Conservation (phyloP, 2,797 vertebrate species). For the Microcaecilia unicolor region DNA sequence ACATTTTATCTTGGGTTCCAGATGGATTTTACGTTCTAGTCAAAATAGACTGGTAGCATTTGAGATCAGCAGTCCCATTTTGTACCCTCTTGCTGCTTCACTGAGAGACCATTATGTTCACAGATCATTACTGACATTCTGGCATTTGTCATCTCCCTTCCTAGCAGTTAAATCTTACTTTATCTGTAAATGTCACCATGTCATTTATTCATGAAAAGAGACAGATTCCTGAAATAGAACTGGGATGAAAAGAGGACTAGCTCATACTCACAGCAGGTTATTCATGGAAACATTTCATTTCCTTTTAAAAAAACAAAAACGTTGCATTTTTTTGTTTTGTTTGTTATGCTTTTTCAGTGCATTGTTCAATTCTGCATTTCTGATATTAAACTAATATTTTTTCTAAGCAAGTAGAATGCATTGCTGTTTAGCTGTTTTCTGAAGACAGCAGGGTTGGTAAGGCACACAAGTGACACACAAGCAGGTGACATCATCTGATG, state of each 20-base stretch:
- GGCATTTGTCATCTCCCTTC: slow-evolving; percentile 72
- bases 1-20: slow-evolving; percentile 20
- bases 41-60: slow-evolving; percentile 23
- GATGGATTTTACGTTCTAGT: slow-evolving; percentile 26
- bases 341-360: too few species aligned
- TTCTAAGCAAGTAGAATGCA: too few species aligned
- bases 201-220: slow-evolving; percentile 71
- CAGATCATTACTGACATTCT: slow-evolving; percentile 70
- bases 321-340: too few species aligned
- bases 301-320: too few species aligned
- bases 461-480: too few species aligned
- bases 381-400: too few species aligned
- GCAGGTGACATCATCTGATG: too few species aligned
- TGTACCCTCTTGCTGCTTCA: slow-evolving; percentile 51
- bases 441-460: too few species aligned
- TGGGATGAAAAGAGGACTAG: slow-evolving; percentile 41
- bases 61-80: slow-evolving; percentile 44
- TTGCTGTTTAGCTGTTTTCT: too few species aligned
- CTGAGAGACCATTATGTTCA: slow-evolving; percentile 64
- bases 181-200: slow-evolving; percentile 72
- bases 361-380: too few species aligned
- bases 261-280: slow-evolving; percentile 51
- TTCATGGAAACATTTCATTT: slow-evolving; percentile 59
- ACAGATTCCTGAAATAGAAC: slow-evolving; percentile 65
- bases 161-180: slow-evolving; percentile 69